phyloP scores from a whole-genome alignment of 2,797 vertebrate genomes.

The Eidolon dupreanum region DNA sequence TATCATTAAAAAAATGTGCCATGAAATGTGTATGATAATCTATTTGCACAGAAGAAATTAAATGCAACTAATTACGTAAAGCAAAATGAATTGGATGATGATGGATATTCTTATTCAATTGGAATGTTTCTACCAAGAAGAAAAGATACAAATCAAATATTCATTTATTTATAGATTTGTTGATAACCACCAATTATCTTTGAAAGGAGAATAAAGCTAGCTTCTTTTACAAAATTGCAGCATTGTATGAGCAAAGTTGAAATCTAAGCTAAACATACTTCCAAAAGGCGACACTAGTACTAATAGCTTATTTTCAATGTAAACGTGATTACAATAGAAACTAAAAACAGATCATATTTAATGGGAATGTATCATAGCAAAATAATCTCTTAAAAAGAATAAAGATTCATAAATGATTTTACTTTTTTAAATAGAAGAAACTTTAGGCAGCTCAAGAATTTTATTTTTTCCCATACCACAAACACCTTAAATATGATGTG shows the following conservation, averaged over 20 bases:
- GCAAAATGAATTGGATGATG: not conserved
- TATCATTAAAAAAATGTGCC: not conserved
- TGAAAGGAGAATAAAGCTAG: constrained; percentile 19
- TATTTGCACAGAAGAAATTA: not conserved
- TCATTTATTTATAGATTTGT: constrained; percentile 16
- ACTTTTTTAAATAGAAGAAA: not conserved
- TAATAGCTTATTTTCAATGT: not conserved
- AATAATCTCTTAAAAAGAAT: not conserved
- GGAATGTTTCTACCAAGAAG: not conserved
- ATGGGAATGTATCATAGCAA: not conserved
- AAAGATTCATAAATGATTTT: not conserved
- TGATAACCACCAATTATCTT: not conserved
- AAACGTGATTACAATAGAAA: not conserved
- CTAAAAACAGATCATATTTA: not conserved
- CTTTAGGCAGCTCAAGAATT: not conserved
- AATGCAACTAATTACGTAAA: not conserved
- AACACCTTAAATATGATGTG: not conserved
- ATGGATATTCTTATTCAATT: not conserved
- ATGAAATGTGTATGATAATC: not conserved
- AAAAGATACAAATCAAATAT: not conserved
- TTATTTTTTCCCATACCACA: not conserved
- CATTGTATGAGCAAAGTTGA: constrained; percentile 6
- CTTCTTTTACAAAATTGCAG: not conserved
- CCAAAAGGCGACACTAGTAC: constrained; percentile 13
- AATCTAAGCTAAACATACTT: constrained; percentile 32